Evolutionary conservation across 2,888 invertebrate genomes (phyloP), one percentile per base, ranked within the genome.

Genomic region (Papilio gigon): DNA sequence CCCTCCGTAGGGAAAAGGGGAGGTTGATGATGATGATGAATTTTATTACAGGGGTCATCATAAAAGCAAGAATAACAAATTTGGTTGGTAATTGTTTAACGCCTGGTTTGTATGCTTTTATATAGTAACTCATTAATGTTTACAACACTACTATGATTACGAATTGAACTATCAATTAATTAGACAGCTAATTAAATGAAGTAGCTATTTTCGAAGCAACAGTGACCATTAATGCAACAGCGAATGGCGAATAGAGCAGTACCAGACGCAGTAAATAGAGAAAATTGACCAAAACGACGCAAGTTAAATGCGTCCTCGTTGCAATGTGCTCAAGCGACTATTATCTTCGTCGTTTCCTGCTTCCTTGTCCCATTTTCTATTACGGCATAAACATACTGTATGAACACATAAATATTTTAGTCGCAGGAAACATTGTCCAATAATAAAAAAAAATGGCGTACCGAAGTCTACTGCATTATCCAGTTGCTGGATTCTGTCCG

Each of bases 261-360:
- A 42, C 22, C 50, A 56, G 58, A 61, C 65, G 53, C 60, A 22
- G 65, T 60, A 65, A 69, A 65, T 61, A 61, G 65, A 61, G 40
- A 61, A 69, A 69, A 69, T 65, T 63, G 61, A 69, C 50, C 47
- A 61, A 69, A 69, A 69, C 53, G 35, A 65, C 68, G 12, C 68
- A 53, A 69, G 69, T 56, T 61, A 64, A 69, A 69, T 65, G 65
- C 65, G 65, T 69, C 60, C 25, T 17, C 53, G 30, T 27, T 27
- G 44, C 62, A 60, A 60, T 65, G 60, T 69, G 22, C 61, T 50
- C 50, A 8, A 50, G 30, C 37, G n/a, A 42, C 60, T 69, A 65
- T 65, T 65, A 69, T 69, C 69, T 65, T 65, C 37, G 22, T 53
- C 65, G 56, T 37, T 69, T 69, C 69, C 65, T 61, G 56, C 56